These are phyloP conservation scores for Blomia tropicalis DNA, from an alignment of 2,888 invertebrate genomes.

Conservation along the genomic window DNA sequence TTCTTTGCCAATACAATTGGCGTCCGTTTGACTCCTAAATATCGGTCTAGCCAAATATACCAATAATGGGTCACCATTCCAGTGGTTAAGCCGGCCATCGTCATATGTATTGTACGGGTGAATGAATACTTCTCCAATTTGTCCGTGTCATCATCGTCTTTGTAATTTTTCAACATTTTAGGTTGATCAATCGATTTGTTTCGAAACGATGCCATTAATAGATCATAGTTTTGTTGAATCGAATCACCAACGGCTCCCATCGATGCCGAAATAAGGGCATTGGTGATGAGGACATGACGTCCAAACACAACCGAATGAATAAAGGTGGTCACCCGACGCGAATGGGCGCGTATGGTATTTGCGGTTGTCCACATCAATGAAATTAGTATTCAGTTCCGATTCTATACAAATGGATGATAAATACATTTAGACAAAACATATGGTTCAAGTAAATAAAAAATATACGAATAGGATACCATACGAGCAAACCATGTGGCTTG, in stretches of 20 bases:
- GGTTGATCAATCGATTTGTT: too few species aligned
- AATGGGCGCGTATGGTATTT: background rate
- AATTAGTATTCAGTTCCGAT: too few species aligned
- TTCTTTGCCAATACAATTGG: constrained; percentile 53
- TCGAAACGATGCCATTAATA: constrained; percentile 23
- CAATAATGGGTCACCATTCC: constrained; percentile 69
- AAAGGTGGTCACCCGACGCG: constrained; percentile 3
- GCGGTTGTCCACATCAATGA: background rate
- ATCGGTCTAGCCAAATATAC: constrained; percentile 59
- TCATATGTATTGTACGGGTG: constrained; percentile 55
- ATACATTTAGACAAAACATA: too few species aligned
- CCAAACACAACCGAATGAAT: constrained; percentile 30
- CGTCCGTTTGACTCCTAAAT: constrained; percentile 49
- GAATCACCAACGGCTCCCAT: constrained; percentile 63
- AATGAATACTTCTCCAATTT: constrained; percentile 25
- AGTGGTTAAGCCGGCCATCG: constrained; percentile 54
- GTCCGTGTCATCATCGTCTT: constrained; percentile 39
- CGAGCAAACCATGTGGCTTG: too few species aligned
- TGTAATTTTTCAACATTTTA: constrained; percentile 36
- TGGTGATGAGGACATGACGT: constrained; percentile 58
- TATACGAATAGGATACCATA: too few species aligned
- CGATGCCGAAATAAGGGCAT: constrained; percentile 55
- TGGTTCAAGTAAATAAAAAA: too few species aligned
- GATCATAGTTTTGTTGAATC: constrained; percentile 61
- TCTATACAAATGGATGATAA: too few species aligned